Percentiles rank a stretch among this genome's conserved stretches.
Conservation (phyloP, 2,113 vertebrate genomes). For the Herpetotheres cachinnans region DNA sequence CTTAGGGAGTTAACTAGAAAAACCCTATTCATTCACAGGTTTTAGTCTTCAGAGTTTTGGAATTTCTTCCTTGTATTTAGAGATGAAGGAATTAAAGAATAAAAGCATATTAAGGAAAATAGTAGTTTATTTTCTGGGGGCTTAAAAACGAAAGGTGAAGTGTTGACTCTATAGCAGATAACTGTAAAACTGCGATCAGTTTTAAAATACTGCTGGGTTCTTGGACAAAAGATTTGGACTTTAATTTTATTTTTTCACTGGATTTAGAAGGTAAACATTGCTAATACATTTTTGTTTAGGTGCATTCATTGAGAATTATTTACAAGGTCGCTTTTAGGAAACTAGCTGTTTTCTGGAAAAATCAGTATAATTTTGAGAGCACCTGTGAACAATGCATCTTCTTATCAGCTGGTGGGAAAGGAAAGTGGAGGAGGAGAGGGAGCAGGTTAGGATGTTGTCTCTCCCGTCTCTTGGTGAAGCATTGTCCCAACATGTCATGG, state of each 20-base stretch:
- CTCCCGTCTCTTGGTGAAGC: neutral
- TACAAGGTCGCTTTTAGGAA: neutral
- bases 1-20: neutral
- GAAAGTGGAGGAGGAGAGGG: neutral
- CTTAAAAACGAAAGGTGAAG: neutral
- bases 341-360: neutral
- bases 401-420: neutral
- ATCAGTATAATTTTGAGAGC: neutral
- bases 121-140: neutral
- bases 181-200: neutral
- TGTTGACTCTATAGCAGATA: neutral
- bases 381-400: neutral
- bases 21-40: neutral
- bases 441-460: rapidly evolving
- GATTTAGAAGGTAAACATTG: neutral
- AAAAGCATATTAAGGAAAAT: neutral
- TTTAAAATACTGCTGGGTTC: neutral
- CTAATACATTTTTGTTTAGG: neutral
- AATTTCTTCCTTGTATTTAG: neutral
- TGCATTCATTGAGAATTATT: neutral
- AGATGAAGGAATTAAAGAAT: neutral
- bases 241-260: neutral
- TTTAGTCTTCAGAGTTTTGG: neutral
- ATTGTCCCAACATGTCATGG: neutral
- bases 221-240: neutral